A percentile compares a stretch with the other conserved stretches of the same genome.
Evolutionary conservation across 2,888 invertebrate species (phyloP).

Genomic region (Priocnemis perturbator): DNA sequence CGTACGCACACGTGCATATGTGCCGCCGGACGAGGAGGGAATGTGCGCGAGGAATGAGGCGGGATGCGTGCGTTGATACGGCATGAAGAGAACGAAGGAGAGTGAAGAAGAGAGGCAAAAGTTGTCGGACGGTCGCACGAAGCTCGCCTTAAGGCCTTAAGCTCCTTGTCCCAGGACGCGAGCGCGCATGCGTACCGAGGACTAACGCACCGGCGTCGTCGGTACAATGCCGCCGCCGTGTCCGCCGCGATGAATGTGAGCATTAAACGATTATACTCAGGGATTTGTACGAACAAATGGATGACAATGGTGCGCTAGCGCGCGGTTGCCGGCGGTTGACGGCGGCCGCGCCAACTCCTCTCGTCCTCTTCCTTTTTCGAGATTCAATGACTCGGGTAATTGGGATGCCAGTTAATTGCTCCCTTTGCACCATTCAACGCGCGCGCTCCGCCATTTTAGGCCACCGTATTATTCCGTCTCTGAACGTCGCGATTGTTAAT

Average conservation of each 20-base stretch:
- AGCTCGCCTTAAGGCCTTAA: constrained; percentile 64
- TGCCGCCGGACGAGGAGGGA: not conserved
- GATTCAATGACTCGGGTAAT: constrained; percentile 35
- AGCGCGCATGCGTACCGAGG: constrained; percentile 67
- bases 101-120: constrained; percentile 11
- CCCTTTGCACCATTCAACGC: constrained; percentile 7
- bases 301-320: constrained; percentile 63
- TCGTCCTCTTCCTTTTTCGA: constrained; percentile 41
- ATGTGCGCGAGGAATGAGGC: not conserved
- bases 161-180: constrained; percentile 67
- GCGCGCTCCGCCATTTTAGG: constrained; percentile 18
- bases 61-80: not conserved
- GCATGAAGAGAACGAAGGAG: constrained; percentile 14
- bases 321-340: constrained; percentile 26
- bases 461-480: not conserved
- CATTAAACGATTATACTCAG: constrained; percentile 70
- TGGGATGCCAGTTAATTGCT: constrained; percentile 17
- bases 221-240: constrained; percentile 57
- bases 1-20: not conserved
- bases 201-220: constrained; percentile 60
- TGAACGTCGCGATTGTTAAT: no score
- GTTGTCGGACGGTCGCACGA: constrained; percentile 54
- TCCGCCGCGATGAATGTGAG: constrained; percentile 63
- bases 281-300: constrained; percentile 69
- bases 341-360: constrained; percentile 16